Conservation (phyloP, 2,113 vertebrate species). For the Ceratotherium simum region DNA sequence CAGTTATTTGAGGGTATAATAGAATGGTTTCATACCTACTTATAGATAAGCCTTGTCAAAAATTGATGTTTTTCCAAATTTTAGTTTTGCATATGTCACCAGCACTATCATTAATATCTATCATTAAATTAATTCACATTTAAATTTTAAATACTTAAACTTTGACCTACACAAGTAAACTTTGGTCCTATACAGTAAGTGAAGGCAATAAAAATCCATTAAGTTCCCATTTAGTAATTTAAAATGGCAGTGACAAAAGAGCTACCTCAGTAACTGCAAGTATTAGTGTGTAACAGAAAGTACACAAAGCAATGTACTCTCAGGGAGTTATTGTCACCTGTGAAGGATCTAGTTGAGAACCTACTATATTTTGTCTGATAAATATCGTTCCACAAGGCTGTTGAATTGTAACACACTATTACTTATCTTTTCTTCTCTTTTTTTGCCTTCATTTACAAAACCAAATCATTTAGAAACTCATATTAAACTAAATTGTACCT, state of each 20-base stretch:
- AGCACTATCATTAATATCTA: neutral
- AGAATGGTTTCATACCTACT: neutral
- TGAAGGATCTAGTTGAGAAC: neutral
- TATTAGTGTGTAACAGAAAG: neutral
- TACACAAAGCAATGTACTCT: neutral
- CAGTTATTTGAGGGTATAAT: neutral
- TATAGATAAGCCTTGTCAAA: neutral
- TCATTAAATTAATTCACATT: neutral
- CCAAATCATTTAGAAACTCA: neutral
- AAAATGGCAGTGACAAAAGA: neutral
- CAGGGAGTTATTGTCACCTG: neutral
- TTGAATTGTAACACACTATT: neutral
- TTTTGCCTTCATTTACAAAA: neutral
- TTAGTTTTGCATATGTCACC: neutral
- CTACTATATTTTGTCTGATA: neutral
- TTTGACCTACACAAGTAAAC: neutral
- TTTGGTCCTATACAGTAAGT: neutral
- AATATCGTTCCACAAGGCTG: neutral
- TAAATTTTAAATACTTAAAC: neutral
- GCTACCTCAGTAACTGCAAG: neutral
- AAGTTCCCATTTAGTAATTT: neutral
- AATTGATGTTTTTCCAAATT: neutral
- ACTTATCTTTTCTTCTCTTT: neutral
- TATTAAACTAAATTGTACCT: neutral
- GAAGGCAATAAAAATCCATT: neutral